These are phyloP conservation scores for Indri indri DNA, from an alignment of 2,113 vertebrate species.

Conservation along the genomic window DNA sequence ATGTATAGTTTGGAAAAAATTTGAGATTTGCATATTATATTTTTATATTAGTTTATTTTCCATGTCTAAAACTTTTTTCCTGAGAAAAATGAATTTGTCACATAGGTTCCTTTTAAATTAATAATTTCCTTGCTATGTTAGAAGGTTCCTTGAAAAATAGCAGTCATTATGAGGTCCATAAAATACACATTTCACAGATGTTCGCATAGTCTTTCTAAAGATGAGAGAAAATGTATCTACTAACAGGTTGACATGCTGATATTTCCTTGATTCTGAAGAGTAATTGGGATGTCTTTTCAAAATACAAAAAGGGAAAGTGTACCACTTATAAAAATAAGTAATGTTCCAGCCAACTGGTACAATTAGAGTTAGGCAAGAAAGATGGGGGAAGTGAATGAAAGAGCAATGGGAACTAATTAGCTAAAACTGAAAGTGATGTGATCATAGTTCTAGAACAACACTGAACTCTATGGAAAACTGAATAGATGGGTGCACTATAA, in stretches of 20 bases:
- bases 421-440: neutral
- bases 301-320: neutral
- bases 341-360: neutral
- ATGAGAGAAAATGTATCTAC: slow-evolving; percentile 35
- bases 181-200: slow-evolving; percentile 45
- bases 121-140: neutral
- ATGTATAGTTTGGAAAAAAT: neutral
- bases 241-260: slow-evolving; percentile 12
- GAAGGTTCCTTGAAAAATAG: slow-evolving; percentile 2
- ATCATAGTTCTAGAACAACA: neutral
- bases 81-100: neutral
- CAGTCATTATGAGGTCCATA: slow-evolving; percentile 15
- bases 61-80: neutral
- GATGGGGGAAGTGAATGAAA: neutral
- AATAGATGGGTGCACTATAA: neutral
- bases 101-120: neutral
- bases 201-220: neutral
- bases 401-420: neutral
- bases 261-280: slow-evolving; percentile 14
- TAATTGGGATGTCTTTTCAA: neutral
- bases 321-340: neutral
- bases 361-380: neutral
- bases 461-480: neutral
- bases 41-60: neutral
- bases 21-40: neutral